Evolutionary conservation across 2,113 vertebrate genomes (phyloP).

Genomic region (Albula glossodonta): DNA sequence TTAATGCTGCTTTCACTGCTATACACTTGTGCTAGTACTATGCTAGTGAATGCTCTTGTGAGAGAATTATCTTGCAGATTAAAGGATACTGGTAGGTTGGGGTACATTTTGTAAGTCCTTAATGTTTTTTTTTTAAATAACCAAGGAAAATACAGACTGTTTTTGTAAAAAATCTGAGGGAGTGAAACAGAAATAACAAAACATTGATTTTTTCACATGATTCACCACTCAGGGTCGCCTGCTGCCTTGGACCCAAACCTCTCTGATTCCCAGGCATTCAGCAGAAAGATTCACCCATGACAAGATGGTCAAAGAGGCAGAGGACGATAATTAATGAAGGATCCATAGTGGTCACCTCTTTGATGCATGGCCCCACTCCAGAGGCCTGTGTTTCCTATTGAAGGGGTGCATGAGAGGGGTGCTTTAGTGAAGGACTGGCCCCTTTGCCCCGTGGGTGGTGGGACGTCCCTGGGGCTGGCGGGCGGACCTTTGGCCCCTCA

Average conservation of each 20-base stretch:
- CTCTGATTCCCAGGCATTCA: not conserved
- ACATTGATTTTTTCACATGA: no score
- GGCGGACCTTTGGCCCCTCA: not conserved
- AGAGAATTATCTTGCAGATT: no score
- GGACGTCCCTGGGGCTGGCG: slow-evolving; percentile 9
- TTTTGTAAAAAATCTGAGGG: not conserved
- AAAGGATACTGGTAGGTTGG: no score
- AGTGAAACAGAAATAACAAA: not conserved
- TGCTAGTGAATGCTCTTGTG: no score
- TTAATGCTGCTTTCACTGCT: no score
- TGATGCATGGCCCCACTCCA: slow-evolving; percentile 19
- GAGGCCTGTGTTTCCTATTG: not conserved
- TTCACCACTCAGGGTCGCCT: not conserved
- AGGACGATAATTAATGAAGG: slow-evolving; percentile 19
- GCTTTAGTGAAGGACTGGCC: slow-evolving; percentile 20
- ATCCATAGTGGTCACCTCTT: slow-evolving; percentile 23
- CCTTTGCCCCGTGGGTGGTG: not conserved
- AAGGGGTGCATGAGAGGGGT: slow-evolving; percentile 4
- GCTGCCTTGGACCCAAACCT: not conserved
- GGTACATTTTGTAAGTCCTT: no score
- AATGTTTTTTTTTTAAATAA: no score
- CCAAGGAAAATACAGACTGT: no score
- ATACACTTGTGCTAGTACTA: no score
- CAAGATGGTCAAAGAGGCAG: not conserved
- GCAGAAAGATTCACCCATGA: not conserved